Evolutionary conservation across 92 coral and sea anemone genomes (phyloP).

Genomic region (Porites evermanni): DNA sequence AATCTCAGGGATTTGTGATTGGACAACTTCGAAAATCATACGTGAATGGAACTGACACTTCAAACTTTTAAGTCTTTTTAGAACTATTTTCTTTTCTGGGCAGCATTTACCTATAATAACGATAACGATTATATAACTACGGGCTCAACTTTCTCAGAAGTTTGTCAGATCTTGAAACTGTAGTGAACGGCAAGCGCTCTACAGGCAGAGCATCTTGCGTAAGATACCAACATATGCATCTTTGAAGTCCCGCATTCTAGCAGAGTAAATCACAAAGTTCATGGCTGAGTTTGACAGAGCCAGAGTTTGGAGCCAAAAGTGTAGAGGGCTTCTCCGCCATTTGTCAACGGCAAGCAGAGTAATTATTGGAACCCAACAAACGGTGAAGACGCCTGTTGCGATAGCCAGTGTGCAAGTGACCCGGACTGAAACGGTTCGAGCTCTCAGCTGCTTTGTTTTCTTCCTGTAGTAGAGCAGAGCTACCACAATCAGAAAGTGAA

Average conservation of each 20-base stretch:
- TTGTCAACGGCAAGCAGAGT: not conserved
- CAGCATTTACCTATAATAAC: no score
- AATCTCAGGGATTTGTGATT: no score
- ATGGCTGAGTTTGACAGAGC: constrained; percentile 58
- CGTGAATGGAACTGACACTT: no score
- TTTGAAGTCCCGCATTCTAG: constrained; percentile 37
- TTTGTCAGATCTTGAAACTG: no score
- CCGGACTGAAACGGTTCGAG: constrained; percentile 2
- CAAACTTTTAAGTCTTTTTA: no score
- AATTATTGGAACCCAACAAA: constrained; percentile 54
- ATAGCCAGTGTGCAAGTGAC: constrained; percentile 55
- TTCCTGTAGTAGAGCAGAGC: not conserved
- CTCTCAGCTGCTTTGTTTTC: not conserved
- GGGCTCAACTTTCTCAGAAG: no score
- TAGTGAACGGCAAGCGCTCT: not conserved
- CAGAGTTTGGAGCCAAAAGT: constrained; percentile 58
- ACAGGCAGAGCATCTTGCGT: not conserved
- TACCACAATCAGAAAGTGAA: not conserved
- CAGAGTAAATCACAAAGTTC: constrained; percentile 60
- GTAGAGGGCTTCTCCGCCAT: constrained; percentile 18
- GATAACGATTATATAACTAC: no score
- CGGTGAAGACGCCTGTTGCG: constrained; percentile 23
- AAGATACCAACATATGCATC: constrained; percentile 20
- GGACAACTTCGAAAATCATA: no score
- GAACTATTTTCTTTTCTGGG: no score